These are phyloP conservation scores for Hedya salicella DNA, from an alignment of 2,888 invertebrate genomes.

Conservation along the genomic window DNA sequence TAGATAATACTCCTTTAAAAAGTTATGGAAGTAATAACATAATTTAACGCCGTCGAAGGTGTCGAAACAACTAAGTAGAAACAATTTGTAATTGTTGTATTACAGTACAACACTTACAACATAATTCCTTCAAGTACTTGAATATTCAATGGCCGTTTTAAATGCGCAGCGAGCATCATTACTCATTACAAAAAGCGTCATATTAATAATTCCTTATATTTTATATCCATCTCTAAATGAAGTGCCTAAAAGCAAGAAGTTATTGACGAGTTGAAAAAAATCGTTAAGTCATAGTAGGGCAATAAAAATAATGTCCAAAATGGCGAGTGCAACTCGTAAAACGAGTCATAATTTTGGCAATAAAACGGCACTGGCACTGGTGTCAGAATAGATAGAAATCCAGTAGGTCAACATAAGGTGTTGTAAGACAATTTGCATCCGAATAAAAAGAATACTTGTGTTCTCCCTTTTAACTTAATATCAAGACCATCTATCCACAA, in stretches of 20 bases:
- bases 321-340: slow-evolving; percentile 44
- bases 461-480: no score
- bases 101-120: no score
- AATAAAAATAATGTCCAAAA: slow-evolving; percentile 56
- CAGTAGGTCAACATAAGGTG: slow-evolving; percentile 14
- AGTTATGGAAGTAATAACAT: no score
- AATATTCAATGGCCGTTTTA: background rate
- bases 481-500: no score
- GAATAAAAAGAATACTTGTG: no score
- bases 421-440: background rate
- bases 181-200: background rate
- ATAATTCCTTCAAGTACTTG: no score
- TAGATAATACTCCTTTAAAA: no score
- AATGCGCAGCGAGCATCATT: background rate
- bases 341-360: slow-evolving; percentile 39
- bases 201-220: background rate
- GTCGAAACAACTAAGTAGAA: no score
- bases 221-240: slow-evolving; percentile 13
- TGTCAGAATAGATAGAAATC: slow-evolving; percentile 3
- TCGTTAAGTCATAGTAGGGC: slow-evolving; percentile 41
- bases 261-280: slow-evolving; percentile 29
- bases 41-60: no score
- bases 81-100: no score
- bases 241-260: slow-evolving; percentile 19
- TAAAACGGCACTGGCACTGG: slow-evolving; percentile 31